Evolutionary conservation across 2,113 vertebrate species (phyloP).

Genomic region (Macquaria ambigua): DNA sequence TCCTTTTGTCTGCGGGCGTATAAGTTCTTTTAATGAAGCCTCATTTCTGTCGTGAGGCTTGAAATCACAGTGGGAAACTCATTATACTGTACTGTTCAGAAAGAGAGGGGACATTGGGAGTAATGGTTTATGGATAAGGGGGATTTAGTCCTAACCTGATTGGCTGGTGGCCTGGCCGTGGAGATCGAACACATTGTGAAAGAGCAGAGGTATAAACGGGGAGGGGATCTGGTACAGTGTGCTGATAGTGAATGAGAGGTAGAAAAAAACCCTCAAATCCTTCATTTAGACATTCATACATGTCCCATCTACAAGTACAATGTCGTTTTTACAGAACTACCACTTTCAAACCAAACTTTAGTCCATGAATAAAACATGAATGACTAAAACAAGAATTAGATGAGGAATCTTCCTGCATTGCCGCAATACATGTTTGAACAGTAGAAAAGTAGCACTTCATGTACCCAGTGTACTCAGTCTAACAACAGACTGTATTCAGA

Average conservation of each 20-base stretch:
- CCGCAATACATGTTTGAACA: constrained; percentile 39
- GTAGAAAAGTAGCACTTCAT: constrained; percentile 7
- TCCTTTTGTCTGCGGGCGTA: constrained; percentile 17
- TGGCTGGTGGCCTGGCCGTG: constrained; percentile 53
- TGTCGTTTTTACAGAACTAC: neutral
- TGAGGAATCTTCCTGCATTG: neutral
- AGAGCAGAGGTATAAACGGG: constrained; percentile 43
- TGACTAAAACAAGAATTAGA: neutral
- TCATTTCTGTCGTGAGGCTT: constrained; percentile 18
- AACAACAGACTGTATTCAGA: neutral
- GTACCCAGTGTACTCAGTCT: neutral
- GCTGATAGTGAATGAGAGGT: constrained; percentile 19
- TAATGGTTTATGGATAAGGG: constrained; percentile 51
- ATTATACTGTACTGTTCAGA: constrained; percentile 21
- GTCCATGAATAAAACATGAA: neutral
- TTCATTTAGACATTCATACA: neutral
- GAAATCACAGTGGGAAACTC: constrained; percentile 23
- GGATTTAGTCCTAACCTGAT: constrained; percentile 68
- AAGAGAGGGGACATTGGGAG: constrained; percentile 18
- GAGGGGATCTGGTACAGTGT: constrained; percentile 10
- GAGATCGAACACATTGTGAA: constrained; percentile 68
- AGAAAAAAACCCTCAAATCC: neutral
- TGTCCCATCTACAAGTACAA: neutral
- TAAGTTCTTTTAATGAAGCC: constrained; percentile 32
- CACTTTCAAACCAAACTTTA: neutral